Evolutionary conservation across 2,113 vertebrate genomes (phyloP).

Genomic region (Salminus brasiliensis): DNA sequence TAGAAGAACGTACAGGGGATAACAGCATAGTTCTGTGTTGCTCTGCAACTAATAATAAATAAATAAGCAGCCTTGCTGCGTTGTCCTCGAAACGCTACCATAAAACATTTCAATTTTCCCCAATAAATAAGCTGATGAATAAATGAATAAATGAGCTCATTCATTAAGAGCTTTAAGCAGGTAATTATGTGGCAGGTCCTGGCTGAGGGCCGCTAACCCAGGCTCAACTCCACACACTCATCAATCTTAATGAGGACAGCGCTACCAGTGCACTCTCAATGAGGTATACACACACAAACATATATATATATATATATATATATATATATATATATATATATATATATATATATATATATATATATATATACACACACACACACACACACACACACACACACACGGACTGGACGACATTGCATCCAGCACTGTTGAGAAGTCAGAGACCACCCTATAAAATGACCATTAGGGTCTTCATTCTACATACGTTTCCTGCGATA

Average conservation of each 20-base stretch:
- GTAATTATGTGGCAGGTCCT: constrained; percentile 65
- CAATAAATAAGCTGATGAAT: constrained; percentile 76
- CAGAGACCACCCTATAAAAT: too few species aligned
- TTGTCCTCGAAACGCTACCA: constrained; percentile 61
- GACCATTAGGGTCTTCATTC: too few species aligned
- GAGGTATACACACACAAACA: not conserved
- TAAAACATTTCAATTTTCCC: constrained; percentile 60
- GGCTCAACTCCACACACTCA: constrained; percentile 55
- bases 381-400: not conserved
- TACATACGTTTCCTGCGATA: too few species aligned
- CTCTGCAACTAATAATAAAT: too few species aligned
- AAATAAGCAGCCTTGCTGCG: constrained; percentile 13
- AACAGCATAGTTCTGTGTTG: too few species aligned
- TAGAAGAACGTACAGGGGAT: not conserved
- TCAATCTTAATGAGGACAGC: constrained; percentile 73
- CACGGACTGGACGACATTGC: not conserved
- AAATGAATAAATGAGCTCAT: constrained; percentile 68
- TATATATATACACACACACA: not conserved
- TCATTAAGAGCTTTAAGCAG: constrained; percentile 74
- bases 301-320: too few species aligned
- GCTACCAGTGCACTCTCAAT: not conserved
- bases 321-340: too few species aligned
- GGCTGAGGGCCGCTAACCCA: constrained; percentile 70
- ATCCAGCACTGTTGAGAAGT: too few species aligned
- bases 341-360: not conserved